A percentile compares a stretch with the other conserved stretches of the same genome.
phyloP scores from a whole-genome alignment of 2,888 invertebrate species.

The Tridacna gigas region DNA sequence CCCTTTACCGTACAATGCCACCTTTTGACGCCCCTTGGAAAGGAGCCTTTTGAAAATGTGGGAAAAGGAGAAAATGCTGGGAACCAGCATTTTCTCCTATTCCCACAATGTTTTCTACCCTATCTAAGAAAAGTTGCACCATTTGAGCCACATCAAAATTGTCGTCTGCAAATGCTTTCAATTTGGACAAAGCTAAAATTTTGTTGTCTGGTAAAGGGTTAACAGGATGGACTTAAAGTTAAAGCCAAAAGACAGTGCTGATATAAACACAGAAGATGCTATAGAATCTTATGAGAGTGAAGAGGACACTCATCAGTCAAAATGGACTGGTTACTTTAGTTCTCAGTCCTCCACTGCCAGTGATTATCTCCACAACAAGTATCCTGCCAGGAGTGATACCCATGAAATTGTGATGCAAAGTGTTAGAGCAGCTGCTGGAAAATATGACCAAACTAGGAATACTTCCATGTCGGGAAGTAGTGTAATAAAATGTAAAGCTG shows the following conservation, averaged over 20 bases:
- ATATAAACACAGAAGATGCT: neutral
- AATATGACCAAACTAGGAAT: neutral
- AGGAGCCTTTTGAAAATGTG: too few relatives aligned
- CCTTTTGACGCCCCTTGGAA: too few relatives aligned
- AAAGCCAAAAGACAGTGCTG: neutral
- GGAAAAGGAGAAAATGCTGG: too few relatives aligned
- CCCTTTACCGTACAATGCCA: too few relatives aligned
- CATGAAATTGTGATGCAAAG: slow-evolving; percentile 33
- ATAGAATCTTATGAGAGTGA: slow-evolving; percentile 30
- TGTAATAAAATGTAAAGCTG: too few relatives aligned
- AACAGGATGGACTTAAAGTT: neutral
- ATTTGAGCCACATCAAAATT: too few relatives aligned
- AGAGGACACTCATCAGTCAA: slow-evolving; percentile 28
- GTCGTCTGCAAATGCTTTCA: too few relatives aligned
- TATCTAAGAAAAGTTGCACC: too few relatives aligned
- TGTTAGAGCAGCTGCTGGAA: neutral
- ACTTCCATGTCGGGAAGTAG: neutral
- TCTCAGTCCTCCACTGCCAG: slow-evolving; percentile 60
- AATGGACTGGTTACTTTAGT: slow-evolving; percentile 52
- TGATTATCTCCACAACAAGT: slow-evolving; percentile 41
- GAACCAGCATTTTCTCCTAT: too few relatives aligned
- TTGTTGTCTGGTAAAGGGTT: too few relatives aligned
- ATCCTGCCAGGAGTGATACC: slow-evolving; percentile 28
- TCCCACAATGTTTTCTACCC: too few relatives aligned
- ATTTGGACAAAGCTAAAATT: too few relatives aligned